Evolutionary conservation across 2,888 invertebrate genomes (phyloP).

Genomic region (Digitonthophagus gazella): DNA sequence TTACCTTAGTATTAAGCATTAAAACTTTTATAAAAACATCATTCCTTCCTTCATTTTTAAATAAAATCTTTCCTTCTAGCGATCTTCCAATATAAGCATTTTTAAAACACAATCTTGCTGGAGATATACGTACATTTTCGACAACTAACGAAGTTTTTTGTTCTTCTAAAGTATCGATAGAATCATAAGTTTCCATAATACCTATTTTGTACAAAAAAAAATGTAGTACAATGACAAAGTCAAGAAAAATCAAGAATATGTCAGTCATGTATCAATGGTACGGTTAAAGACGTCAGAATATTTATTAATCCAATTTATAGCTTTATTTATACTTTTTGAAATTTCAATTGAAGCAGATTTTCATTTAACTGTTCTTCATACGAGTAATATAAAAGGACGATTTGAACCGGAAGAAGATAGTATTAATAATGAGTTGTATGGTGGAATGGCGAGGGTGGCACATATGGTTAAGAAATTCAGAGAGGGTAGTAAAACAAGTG

Average conservation of each 20-base stretch:
- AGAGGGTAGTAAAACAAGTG: no score
- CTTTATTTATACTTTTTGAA: no score
- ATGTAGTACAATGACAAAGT: no score
- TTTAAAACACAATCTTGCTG: background rate
- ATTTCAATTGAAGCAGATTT: no score
- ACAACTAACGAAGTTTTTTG: background rate
- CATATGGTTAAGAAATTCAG: background rate
- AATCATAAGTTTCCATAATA: background rate
- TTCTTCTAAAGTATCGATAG: background rate
- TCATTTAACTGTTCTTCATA: background rate
- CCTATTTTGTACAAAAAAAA: no score
- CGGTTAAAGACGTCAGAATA: no score
- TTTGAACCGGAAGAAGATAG: background rate
- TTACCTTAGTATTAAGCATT: background rate
- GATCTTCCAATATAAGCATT: background rate
- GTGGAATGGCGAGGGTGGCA: background rate
- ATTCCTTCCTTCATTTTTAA: background rate
- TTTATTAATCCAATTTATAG: no score
- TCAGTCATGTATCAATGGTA: no score
- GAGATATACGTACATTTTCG: background rate
- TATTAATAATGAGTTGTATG: background rate
- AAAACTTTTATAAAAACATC: background rate
- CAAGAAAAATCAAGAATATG: no score
- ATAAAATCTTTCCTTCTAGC: background rate
- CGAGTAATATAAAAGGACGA: background rate